A percentile compares a stretch with the other conserved stretches of the same genome.
Evolutionary conservation across 2,888 invertebrate genomes (phyloP).

Genomic region (Lepeophtheirus nordmannii): DNA sequence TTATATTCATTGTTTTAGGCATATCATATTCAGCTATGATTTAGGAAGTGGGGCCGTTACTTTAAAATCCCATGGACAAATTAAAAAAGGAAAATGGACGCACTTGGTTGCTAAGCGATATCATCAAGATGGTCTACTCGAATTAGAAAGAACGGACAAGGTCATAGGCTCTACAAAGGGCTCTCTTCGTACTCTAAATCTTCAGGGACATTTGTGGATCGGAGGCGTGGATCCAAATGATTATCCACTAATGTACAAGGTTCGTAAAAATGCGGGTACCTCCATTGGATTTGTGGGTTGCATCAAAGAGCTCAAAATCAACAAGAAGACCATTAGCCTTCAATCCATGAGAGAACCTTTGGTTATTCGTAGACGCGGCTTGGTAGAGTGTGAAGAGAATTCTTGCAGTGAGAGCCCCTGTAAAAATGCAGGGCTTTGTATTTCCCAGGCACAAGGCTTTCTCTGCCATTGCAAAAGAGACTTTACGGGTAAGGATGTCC

Average conservation of each 20-base stretch:
- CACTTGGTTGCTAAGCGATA: constrained; percentile 14
- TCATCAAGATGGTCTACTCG: constrained; percentile 15
- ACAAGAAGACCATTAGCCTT: neutral
- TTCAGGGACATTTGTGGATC: constrained; percentile 3
- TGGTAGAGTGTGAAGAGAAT: constrained; percentile 17
- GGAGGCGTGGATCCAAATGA: constrained; percentile 7
- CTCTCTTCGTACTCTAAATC: constrained; percentile 12
- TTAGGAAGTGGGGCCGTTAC: constrained; percentile 18
- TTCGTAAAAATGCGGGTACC: constrained; percentile 8
- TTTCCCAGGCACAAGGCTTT: neutral
- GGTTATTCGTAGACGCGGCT: constrained; percentile 1
- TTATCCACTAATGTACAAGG: neutral
- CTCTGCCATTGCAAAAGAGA: constrained; percentile 9
- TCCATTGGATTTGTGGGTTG: constrained; percentile 15
- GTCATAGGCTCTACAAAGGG: constrained; percentile 8
- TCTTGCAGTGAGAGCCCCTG: constrained; percentile 10
- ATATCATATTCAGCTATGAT: constrained; percentile 18
- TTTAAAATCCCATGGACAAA: constrained; percentile 1
- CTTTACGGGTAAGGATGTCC: constrained; percentile 1
- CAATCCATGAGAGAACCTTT: constrained; percentile 14
- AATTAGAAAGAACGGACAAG: constrained; percentile 14
- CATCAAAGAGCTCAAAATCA: constrained; percentile 11
- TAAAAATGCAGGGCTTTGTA: constrained; percentile 9
- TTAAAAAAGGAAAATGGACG: constrained; percentile 11
- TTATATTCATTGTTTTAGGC: neutral